Evolutionary conservation across 2,888 invertebrate genomes (phyloP), one percentile per base, ranked within the genome.

Genomic region (Eulithis testata): DNA sequence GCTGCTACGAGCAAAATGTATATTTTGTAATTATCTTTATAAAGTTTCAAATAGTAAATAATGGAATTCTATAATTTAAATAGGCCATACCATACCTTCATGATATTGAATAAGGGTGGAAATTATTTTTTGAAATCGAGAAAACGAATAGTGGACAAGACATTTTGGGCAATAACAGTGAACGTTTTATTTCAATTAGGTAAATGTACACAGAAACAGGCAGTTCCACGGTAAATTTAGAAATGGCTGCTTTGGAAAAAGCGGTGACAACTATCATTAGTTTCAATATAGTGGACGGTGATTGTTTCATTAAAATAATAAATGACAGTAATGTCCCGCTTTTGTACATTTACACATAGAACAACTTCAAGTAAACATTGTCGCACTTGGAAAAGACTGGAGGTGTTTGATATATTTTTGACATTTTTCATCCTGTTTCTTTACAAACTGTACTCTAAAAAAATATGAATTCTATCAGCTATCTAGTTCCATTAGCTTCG

Each of bases 141-240:
- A 21, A 59, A 43, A 40, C 43, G 31, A 43, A 51, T 37, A 49
- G 40, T 40, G 9, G 21, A 36, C 40, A 52, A 44, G 53, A 50
- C 64, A 60, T 59, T 31, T 70, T 69, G 55, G 57, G 52, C 61
- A 59, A 69, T 59, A 61, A 21, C 59, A 52, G 65, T 64, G 21
- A 72, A 67, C 76, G 67, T 76, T 82, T 81, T 76, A 67, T 81
- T 73, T 78, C 75, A 76, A 81, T 82, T 81, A 57, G 11, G 14
- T n/a, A n/a, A n/a, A n/a, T 21, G 44, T 56, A 8, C 50, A 14
- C 40, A 49, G 3, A 63, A 12, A 43, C 27, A 21, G 37, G 27
- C 14, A 60, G 65, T 51, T 47, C 0, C 45, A 57, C 53, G 65
- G 60, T 55, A 66, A 60, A 53, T 59, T 63, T 63, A 45, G 63